Percentiles rank a stretch among this genome's conserved stretches.
These are phyloP conservation scores for Phasianus colchicus DNA, from an alignment of 2,113 vertebrate genomes.

Conservation along the genomic window DNA sequence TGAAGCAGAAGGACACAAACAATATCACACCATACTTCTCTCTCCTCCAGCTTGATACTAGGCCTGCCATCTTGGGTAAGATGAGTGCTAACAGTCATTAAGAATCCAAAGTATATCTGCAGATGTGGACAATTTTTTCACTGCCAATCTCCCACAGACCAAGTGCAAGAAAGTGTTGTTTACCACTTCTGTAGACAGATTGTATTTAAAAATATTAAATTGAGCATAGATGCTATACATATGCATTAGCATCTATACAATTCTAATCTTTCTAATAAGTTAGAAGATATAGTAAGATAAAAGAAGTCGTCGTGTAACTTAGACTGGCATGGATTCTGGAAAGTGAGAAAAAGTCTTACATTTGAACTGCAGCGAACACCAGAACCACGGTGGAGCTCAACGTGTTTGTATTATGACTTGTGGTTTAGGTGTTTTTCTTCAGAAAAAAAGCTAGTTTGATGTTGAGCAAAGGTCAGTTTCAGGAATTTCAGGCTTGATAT, in stretches of 20 bases:
- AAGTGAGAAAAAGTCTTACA: neutral
- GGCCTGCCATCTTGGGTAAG: fast-evolving
- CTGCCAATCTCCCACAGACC: neutral
- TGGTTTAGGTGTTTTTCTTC: neutral
- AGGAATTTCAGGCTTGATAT: neutral
- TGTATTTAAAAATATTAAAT: neutral
- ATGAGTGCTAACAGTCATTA: neutral
- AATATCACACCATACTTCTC: neutral
- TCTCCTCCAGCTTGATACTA: neutral
- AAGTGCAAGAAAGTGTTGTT: neutral
- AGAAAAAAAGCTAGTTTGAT: neutral
- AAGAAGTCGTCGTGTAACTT: neutral
- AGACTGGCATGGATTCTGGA: neutral
- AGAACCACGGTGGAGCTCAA: neutral
- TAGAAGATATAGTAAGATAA: neutral
- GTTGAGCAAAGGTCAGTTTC: neutral
- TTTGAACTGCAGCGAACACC: neutral
- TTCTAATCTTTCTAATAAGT: neutral
- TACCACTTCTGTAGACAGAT: fast-evolving
- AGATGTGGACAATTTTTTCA: neutral
- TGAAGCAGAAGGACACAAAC: neutral
- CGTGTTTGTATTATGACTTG: neutral
- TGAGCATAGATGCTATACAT: neutral
- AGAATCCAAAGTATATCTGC: neutral
- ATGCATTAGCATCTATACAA: neutral